Evolutionary conservation across 2,888 invertebrate species (phyloP).

Genomic region (Fragum whitleyi): DNA sequence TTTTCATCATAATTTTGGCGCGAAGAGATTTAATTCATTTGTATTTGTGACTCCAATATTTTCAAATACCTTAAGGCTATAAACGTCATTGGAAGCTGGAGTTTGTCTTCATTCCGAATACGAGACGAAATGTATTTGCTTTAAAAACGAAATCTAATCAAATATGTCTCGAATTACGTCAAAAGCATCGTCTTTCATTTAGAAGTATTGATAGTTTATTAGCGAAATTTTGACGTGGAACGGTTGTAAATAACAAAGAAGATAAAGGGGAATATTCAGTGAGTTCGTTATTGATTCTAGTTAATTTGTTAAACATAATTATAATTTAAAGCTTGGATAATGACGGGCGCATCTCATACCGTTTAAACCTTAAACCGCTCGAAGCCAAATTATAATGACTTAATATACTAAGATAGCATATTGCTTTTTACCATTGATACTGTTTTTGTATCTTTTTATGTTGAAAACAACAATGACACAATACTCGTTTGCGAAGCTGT

Average conservation of each 20-base stretch:
- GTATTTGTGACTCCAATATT: not conserved
- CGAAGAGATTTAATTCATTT: not conserved
- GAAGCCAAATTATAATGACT: not conserved
- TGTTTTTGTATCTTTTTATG: not conserved
- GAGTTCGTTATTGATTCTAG: not conserved
- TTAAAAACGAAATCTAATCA: conserved; percentile 42
- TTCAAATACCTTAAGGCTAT: conserved; percentile 6
- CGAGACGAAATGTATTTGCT: not conserved
- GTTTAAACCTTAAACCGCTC: not conserved
- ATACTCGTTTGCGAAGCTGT: no score
- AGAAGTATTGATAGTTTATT: not conserved
- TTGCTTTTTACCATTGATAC: not conserved
- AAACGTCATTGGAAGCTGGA: not conserved
- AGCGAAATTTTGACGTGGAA: not conserved
- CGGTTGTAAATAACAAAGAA: not conserved
- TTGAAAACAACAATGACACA: no score
- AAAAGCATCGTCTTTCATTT: conserved; percentile 1
- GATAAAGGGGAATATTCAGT: not conserved
- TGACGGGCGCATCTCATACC: not conserved
- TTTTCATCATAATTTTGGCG: not conserved
- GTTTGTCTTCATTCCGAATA: not conserved
- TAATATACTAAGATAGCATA: not conserved
- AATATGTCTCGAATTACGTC: conserved; percentile 22
- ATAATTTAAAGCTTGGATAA: not conserved
- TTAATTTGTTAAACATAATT: conserved; percentile 4